Percentiles rank a stretch among this genome's conserved stretches.
These are phyloP conservation scores for Gryllus bimaculatus DNA, from an alignment of 1,140 invertebrate genomes.

Conservation along the genomic window DNA sequence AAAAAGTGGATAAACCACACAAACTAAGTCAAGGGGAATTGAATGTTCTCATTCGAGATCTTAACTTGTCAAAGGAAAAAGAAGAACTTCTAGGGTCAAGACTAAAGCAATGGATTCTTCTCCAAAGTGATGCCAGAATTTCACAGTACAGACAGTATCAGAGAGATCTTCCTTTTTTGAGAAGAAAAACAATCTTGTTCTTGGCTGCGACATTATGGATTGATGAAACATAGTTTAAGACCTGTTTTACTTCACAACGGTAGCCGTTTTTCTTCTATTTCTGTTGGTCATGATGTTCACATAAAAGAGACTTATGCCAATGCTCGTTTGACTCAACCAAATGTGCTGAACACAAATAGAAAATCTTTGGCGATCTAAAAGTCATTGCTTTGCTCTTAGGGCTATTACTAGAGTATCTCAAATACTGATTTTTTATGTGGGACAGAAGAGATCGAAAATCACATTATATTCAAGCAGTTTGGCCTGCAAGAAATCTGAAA, in stretches of 20 bases:
- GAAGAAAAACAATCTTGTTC: not conserved
- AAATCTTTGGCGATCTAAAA: not conserved
- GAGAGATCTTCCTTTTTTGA: constrained; percentile 8
- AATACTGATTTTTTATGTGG: not conserved
- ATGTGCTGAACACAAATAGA: not conserved
- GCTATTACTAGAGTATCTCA: not conserved
- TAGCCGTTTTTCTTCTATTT: not conserved
- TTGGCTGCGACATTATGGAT: not conserved
- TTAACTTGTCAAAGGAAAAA: not conserved
- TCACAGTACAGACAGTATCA: not conserved
- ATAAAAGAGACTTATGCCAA: too few species aligned
- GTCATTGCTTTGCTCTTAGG: not conserved
- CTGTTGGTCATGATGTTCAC: too few species aligned
- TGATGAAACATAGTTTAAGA: not conserved
- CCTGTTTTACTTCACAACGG: constrained; percentile 3
- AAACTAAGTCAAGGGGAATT: not conserved
- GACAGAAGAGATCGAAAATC: not conserved
- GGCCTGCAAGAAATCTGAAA: not conserved
- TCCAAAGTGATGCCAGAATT: not conserved
- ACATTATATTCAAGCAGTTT: not conserved
- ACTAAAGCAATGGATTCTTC: not conserved
- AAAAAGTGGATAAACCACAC: not conserved
- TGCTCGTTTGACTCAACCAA: not conserved
- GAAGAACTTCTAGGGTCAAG: not conserved
- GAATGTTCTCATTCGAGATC: constrained; percentile 9